Evolutionary conservation across 2,113 vertebrate genomes (phyloP).

Genomic region (Pelobates fuscus): DNA sequence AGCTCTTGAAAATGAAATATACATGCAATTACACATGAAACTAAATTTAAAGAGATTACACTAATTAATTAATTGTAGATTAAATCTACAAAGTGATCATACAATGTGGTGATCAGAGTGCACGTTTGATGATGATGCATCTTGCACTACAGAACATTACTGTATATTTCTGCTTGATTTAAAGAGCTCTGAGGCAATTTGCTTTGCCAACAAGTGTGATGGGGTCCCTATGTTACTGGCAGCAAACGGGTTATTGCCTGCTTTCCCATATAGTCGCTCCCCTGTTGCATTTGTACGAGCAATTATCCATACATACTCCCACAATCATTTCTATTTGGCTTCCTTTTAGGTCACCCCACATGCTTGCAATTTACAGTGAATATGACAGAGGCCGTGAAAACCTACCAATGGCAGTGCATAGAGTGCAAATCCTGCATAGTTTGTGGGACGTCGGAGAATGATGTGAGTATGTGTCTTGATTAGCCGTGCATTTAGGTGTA

Average conservation of each 20-base stretch:
- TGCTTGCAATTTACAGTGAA: conserved; percentile 98
- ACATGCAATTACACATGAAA: background rate
- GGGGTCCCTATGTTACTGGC: conserved; percentile 60
- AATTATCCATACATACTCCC: background rate
- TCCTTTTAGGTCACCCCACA: conserved; percentile 87
- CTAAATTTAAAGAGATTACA: background rate
- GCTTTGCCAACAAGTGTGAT: conserved; percentile 54
- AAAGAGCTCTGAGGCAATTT: conserved; percentile 66
- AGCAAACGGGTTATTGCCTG: conserved; percentile 64
- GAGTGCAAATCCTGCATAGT: conserved; percentile 98
- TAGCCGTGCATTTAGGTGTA: no score
- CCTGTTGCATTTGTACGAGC: conserved; percentile 64
- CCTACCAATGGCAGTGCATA: conserved; percentile 98
- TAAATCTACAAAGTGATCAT: no score
- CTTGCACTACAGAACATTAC: background rate
- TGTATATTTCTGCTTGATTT: conserved; percentile 53
- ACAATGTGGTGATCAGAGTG: background rate
- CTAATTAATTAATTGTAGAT: no score
- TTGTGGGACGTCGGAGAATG: conserved; percentile 96
- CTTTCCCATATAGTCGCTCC: conserved; percentile 62
- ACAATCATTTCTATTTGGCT: conserved; percentile 33
- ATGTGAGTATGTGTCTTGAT: conserved; percentile 87
- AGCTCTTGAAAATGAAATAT: conserved; percentile 34
- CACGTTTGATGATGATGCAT: background rate
- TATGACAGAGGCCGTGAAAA: conserved; percentile 95